Evolutionary conservation across 2,888 invertebrate genomes (phyloP).

Genomic region (Trichopoda pennipes): DNA sequence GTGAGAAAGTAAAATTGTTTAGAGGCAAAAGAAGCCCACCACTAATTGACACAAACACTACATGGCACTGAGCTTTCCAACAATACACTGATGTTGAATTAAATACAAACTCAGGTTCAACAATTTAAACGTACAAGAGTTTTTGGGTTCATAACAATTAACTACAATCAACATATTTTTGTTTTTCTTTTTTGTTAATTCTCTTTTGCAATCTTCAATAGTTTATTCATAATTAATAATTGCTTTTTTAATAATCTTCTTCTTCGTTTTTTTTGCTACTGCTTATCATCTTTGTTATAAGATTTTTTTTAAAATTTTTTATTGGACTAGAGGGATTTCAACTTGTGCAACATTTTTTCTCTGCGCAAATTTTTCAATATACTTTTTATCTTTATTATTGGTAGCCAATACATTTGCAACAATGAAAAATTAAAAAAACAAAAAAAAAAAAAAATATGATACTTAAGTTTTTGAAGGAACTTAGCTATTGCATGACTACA

Average conservation of each 20-base stretch:
- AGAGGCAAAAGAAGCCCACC: not conserved
- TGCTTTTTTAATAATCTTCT: conserved; percentile 19
- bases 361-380: conserved; percentile 21
- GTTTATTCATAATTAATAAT: conserved; percentile 65
- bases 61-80: conserved; percentile 23
- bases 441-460: too few relatives aligned
- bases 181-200: not conserved
- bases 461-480: conserved; percentile 6
- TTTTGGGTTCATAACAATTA: conserved; percentile 54
- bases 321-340: conserved; percentile 25
- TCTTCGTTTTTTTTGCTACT: not conserved
- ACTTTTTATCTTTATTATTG: conserved; percentile 32
- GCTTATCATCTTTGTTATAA: conserved; percentile 27
- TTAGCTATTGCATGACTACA: conserved; percentile 18
- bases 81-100: conserved; percentile 6
- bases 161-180: conserved; percentile 34
- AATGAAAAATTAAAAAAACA: conserved; percentile 24
- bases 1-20: not conserved
- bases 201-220: conserved; percentile 21
- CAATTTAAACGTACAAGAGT: conserved; percentile 17
- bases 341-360: not conserved
- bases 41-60: conserved; percentile 40
- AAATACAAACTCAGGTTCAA: conserved; percentile 31
- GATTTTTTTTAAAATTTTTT: conserved; percentile 45
- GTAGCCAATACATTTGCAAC: conserved; percentile 38